Evolutionary conservation across 92 coral and sea anemone species (phyloP).

Genomic region (Scolanthus callimorphus): DNA sequence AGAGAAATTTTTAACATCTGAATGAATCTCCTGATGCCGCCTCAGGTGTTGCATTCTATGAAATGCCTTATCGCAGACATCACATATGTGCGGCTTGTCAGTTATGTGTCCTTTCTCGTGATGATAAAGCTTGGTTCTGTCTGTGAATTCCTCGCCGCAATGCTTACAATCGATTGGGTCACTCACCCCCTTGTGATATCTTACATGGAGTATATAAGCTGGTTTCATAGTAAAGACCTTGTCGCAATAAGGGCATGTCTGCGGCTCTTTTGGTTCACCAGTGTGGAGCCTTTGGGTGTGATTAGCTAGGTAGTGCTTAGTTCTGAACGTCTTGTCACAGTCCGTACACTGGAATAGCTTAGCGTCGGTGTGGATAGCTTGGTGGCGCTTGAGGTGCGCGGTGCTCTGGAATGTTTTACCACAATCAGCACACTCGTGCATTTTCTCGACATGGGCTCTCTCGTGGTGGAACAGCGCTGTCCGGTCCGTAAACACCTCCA

Average conservation of each 20-base stretch:
- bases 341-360: background rate
- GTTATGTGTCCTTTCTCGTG: constrained; percentile 8
- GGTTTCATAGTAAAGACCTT: constrained; percentile 11
- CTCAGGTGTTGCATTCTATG: background rate
- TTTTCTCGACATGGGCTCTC: background rate
- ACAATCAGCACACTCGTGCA: constrained; percentile 7
- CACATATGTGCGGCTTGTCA: constrained; percentile 4
- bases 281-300: background rate
- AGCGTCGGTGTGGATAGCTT: background rate
- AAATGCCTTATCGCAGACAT: constrained; percentile 14
- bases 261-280: background rate
- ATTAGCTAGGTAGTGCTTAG: background rate
- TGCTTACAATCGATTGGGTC: constrained; percentile 4
- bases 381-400: constrained; percentile 2
- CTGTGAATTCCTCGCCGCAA: constrained; percentile 12
- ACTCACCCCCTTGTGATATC: constrained; percentile 2
- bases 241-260: constrained; percentile 10
- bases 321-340: background rate
- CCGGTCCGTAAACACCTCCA: constrained; percentile 11
- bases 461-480: constrained; percentile 2
- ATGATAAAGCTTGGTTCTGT: background rate
- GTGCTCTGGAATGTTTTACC: constrained; percentile 5
- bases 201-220: constrained; percentile 12
- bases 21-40: constrained; percentile 4
- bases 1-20: no score